Evolutionary conservation across 2,888 invertebrate genomes (phyloP).

Genomic region (Buathra laborator): DNA sequence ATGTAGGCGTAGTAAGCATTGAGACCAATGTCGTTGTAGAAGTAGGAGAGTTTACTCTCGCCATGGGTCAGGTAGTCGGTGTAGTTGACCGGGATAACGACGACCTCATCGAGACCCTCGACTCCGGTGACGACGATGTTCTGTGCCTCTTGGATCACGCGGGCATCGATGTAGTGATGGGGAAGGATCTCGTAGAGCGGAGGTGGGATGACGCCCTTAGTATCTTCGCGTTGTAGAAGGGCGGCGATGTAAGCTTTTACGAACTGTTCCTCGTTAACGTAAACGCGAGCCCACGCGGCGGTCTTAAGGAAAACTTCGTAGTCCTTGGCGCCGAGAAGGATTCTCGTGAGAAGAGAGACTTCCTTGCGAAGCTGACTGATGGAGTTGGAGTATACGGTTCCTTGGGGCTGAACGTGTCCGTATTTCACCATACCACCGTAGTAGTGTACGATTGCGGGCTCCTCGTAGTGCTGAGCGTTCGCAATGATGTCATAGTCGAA

Average conservation of each 20-base stretch:
- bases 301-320: slow-evolving; percentile 90
- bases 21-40: slow-evolving; percentile 90
- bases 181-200: slow-evolving; percentile 91
- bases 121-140: slow-evolving; percentile 77
- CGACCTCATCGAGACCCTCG: slow-evolving; percentile 81
- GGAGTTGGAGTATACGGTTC: slow-evolving; percentile 88
- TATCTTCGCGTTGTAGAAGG: slow-evolving; percentile 88
- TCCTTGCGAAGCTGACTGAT: slow-evolving; percentile 88
- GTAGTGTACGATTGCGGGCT: slow-evolving; percentile 85
- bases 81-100: slow-evolving; percentile 89
- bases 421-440: slow-evolving; percentile 87
- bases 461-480: slow-evolving; percentile 87
- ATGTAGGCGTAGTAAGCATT: slow-evolving; percentile 89
- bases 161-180: slow-evolving; percentile 89
- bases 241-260: slow-evolving; percentile 88
- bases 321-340: slow-evolving; percentile 90
- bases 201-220: slow-evolving; percentile 89
- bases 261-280: slow-evolving; percentile 90
- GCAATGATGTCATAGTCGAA: slow-evolving; percentile 87
- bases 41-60: slow-evolving; percentile 89
- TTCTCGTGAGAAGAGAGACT: slow-evolving; percentile 88
- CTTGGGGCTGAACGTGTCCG: slow-evolving; percentile 87
- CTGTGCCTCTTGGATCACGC: slow-evolving; percentile 89
- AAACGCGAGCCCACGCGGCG: slow-evolving; percentile 89
- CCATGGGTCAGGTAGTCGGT: slow-evolving; percentile 85